phyloP scores from a whole-genome alignment of 2,797 vertebrate genomes.

The Harpagifer antarcticus region DNA sequence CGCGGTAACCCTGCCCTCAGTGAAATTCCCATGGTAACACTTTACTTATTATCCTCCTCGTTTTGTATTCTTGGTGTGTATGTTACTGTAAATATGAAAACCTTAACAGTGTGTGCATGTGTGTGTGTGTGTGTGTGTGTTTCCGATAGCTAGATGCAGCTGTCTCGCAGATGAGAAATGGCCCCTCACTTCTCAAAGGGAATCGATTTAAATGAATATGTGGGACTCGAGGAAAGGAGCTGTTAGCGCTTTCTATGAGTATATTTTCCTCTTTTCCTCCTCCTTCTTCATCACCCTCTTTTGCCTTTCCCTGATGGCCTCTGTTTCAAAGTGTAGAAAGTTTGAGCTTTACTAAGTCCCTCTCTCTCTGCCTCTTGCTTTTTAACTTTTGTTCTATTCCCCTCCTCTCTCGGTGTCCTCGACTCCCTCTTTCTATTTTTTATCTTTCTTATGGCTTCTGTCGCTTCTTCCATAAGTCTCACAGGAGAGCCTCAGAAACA shows the following conservation, averaged over 20 bases:
- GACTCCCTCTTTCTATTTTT: background rate
- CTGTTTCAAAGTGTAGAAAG: constrained; percentile 21
- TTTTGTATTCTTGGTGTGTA: constrained; percentile 29
- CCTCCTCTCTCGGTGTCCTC: background rate
- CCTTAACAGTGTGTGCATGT: background rate
- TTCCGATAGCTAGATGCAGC: constrained; percentile 61
- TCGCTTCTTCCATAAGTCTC: constrained; percentile 20
- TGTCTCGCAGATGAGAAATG: constrained; percentile 72
- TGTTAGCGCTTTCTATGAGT: constrained; percentile 52
- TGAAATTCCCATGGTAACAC: constrained; percentile 52
- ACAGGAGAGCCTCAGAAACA: constrained; percentile 23
- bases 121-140: constrained; percentile 33
- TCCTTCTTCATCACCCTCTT: constrained; percentile 3
- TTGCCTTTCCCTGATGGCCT: constrained; percentile 20
- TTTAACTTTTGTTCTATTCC: background rate
- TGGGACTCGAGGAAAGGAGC: constrained; percentile 60
- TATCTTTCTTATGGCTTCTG: background rate
- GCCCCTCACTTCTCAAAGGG: constrained; percentile 68
- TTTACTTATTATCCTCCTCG: constrained; percentile 43
- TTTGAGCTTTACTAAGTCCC: constrained; percentile 8
- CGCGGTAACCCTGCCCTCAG: constrained; percentile 40
- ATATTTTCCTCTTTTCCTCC: constrained; percentile 17
- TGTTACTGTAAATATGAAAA: constrained; percentile 39
- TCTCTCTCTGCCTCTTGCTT: background rate
- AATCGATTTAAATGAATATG: constrained; percentile 75